These are phyloP conservation scores for Nymphalis c-album DNA, from an alignment of 2,888 invertebrate genomes.

Conservation along the genomic window DNA sequence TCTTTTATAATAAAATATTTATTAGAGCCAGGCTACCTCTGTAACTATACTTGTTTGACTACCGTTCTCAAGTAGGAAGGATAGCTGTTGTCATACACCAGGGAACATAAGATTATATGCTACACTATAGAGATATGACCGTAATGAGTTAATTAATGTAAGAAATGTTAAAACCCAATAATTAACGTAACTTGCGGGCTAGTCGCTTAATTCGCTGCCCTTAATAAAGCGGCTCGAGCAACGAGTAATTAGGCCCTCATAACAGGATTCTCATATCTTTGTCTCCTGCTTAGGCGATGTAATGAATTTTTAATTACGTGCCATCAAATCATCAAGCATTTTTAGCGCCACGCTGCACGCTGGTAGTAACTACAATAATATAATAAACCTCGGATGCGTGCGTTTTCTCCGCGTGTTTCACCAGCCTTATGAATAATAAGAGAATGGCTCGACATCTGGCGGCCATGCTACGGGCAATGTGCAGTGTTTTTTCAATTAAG, in stretches of 20 bases:
- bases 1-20: not conserved
- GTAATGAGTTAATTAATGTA: not conserved
- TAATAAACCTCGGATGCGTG: slow-evolving; percentile 13
- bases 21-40: not conserved
- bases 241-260: slow-evolving; percentile 31
- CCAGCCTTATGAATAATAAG: slow-evolving; percentile 31
- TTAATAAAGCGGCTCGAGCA: slow-evolving; percentile 17
- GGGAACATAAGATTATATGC: too few species aligned
- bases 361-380: slow-evolving; percentile 8
- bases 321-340: not conserved
- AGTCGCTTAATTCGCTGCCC: slow-evolving; percentile 18
- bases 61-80: too few species aligned
- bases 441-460: slow-evolving; percentile 43
- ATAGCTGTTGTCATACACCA: too few species aligned
- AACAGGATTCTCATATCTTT: slow-evolving; percentile 25
- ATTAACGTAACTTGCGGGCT: not conserved
- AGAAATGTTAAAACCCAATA: not conserved
- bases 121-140: too few species aligned
- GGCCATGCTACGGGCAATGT: slow-evolving; percentile 36
- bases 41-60: too few species aligned
- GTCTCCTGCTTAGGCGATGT: slow-evolving; percentile 6
- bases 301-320: slow-evolving; percentile 17
- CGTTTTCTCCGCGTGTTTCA: slow-evolving; percentile 5
- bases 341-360: not conserved
- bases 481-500: slow-evolving; percentile 29